These are phyloP conservation scores for Brachyistius frenatus DNA, from an alignment of 2,113 vertebrate species.

Conservation along the genomic window DNA sequence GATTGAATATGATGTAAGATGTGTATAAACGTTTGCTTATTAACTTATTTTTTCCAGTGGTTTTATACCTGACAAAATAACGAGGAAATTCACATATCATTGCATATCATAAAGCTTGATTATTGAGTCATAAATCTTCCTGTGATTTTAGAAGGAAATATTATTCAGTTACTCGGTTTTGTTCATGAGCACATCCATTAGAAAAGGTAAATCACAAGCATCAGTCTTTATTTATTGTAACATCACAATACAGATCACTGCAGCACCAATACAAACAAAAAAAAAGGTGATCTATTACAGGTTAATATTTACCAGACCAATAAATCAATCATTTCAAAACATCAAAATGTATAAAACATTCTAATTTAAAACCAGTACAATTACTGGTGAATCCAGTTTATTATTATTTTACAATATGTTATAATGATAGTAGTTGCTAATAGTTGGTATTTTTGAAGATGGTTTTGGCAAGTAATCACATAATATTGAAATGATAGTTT, in stretches of 20 bases:
- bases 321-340: background rate
- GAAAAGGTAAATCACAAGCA: background rate
- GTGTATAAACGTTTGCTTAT: constrained; percentile 79
- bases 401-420: background rate
- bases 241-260: background rate
- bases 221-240: constrained; percentile 5
- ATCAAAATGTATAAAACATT: background rate
- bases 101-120: constrained; percentile 44
- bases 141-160: constrained; percentile 30
- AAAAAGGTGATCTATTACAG: constrained; percentile 12
- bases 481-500: background rate
- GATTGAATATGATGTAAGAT: constrained; percentile 79
- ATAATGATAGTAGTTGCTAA: background rate
- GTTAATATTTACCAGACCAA: background rate
- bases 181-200: constrained; percentile 20
- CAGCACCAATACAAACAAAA: background rate
- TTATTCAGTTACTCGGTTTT: constrained; percentile 32
- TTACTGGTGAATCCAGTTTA: background rate
- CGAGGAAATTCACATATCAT: constrained; percentile 45
- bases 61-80: constrained; percentile 69
- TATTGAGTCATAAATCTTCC: constrained; percentile 16
- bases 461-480: background rate
- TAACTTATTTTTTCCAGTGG: constrained; percentile 79
- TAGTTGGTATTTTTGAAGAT: background rate
- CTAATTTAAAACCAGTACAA: constrained; percentile 4